A percentile compares a stretch with the other conserved stretches of the same genome.
phyloP scores from a whole-genome alignment of 2,888 invertebrate species.

The Erebia aethiops region DNA sequence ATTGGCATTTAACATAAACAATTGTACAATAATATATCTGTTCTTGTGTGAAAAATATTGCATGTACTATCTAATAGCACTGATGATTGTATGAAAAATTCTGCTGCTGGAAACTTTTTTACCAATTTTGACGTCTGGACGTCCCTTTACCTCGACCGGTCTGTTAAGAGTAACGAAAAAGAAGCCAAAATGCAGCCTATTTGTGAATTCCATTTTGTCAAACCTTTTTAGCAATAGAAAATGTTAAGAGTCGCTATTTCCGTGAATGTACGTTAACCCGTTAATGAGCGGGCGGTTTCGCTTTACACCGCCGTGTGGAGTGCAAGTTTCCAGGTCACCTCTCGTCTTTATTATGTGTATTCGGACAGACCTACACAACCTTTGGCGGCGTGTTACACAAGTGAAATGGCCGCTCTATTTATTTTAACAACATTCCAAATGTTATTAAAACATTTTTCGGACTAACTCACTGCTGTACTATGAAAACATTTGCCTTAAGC shows the following conservation, averaged over 20 bases:
- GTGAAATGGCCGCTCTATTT: neutral
- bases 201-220: too few species aligned
- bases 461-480: neutral
- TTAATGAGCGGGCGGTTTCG: slow-evolving; percentile 35
- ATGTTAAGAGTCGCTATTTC: neutral
- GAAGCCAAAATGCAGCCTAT: too few species aligned
- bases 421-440: neutral
- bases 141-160: too few species aligned
- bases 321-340: slow-evolving; percentile 31
- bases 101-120: too few species aligned
- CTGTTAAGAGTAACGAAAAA: too few species aligned
- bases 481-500: neutral
- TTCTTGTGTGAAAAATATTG: too few species aligned
- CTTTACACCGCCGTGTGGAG: slow-evolving; percentile 30
- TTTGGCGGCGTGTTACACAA: slow-evolving; percentile 14
- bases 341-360: slow-evolving; percentile 14
- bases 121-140: too few species aligned
- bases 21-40: too few species aligned
- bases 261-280: slow-evolving; percentile 18
- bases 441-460: neutral
- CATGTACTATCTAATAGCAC: too few species aligned
- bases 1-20: too few species aligned
- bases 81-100: too few species aligned
- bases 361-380: slow-evolving; percentile 6
- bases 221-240: too few species aligned